Percentiles rank a stretch among this genome's conserved stretches.
Conservation (phyloP, 2,113 vertebrate species). For the Aptenodytes forsteri region DNA sequence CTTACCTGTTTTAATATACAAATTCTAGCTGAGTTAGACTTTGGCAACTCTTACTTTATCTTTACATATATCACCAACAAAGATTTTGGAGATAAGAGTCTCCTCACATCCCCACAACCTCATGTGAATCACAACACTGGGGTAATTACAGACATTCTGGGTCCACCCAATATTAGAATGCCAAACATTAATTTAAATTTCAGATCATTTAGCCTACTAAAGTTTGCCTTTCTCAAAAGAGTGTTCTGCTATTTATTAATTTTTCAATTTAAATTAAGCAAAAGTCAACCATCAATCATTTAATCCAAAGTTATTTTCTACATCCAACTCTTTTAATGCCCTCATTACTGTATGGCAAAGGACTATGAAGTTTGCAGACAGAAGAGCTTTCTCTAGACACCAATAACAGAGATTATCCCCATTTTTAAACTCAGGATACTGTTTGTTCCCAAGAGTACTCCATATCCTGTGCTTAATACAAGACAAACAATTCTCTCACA, state of each 20-base stretch:
- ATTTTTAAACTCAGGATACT: background rate
- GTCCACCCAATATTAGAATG: background rate
- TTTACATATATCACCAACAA: background rate
- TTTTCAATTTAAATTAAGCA: background rate
- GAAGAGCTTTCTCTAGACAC: background rate
- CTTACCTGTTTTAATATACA: background rate
- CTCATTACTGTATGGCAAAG: background rate
- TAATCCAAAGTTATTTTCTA: background rate
- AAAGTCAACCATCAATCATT: background rate
- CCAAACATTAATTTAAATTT: background rate
- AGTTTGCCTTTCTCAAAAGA: background rate
- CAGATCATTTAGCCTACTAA: background rate
- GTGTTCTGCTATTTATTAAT: background rate
- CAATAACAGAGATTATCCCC: background rate
- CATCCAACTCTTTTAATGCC: background rate
- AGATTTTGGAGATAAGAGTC: background rate
- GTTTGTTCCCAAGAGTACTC: background rate
- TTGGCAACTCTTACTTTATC: background rate
- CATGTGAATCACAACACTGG: accelerated
- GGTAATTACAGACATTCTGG: background rate
- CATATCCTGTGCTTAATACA: background rate
- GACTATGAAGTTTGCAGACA: background rate
- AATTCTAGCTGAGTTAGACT: background rate
- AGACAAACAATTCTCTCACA: background rate
- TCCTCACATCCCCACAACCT: background rate